Evolutionary conservation across 2,888 invertebrate species (phyloP).

Genomic region (Nasonovia ribisnigri): DNA sequence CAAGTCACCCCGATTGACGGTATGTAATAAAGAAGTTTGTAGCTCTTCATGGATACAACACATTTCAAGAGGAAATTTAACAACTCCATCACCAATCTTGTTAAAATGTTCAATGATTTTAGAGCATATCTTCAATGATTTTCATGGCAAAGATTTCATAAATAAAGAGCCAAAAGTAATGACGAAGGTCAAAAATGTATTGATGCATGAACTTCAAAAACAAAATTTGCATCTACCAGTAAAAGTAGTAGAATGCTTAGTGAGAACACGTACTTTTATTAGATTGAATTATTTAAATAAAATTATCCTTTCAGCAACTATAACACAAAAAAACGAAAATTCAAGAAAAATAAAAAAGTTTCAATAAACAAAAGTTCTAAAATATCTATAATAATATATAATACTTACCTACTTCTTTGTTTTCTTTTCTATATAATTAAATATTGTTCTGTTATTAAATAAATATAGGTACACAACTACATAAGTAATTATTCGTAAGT

Average conservation of each 20-base stretch:
- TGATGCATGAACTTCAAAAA: neutral
- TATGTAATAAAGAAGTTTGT: neutral
- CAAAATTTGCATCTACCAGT: neutral
- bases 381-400: too few species aligned
- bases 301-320: neutral
- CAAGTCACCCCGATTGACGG: too few species aligned
- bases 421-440: too few species aligned
- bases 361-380: too few species aligned
- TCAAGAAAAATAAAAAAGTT: neutral
- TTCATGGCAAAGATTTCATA: neutral
- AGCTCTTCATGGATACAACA: neutral
- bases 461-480: too few species aligned
- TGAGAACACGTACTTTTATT: conserved; percentile 1
- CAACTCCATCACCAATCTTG: neutral
- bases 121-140: neutral
- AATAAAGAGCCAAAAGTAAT: neutral
- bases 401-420: too few species aligned
- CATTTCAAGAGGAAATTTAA: conserved; percentile 1
- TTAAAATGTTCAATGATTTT: neutral
- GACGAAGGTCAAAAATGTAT: neutral
- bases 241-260: neutral
- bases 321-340: neutral
- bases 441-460: too few species aligned
- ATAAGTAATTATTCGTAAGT: too few species aligned
- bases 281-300: conserved; percentile 17